Percentiles rank a stretch among this genome's conserved stretches.
phyloP scores from a whole-genome alignment of 2,888 invertebrate genomes.

The Clunio marinus region DNA sequence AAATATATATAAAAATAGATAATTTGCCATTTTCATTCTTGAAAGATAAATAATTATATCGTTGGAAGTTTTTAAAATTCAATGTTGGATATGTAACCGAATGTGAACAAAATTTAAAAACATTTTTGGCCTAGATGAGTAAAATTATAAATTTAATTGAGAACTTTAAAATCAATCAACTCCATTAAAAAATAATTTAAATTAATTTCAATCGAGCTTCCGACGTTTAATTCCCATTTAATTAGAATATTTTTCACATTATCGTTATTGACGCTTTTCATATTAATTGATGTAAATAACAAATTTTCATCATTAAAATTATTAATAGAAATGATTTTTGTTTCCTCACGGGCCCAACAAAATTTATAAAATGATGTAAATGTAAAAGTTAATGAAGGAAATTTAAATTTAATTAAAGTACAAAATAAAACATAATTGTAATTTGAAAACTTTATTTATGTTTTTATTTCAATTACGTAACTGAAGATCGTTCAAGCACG shows the following conservation, averaged over 20 bases:
- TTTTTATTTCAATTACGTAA: not conserved
- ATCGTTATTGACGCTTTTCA: not conserved
- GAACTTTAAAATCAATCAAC: not conserved
- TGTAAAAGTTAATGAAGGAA: not conserved
- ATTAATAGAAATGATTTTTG: not conserved
- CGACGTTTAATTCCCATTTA: not conserved
- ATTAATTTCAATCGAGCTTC: constrained; percentile 16
- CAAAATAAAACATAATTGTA: constrained; percentile 14
- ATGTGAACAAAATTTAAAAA: not conserved
- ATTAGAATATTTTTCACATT: not conserved
- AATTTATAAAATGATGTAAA: constrained; percentile 1
- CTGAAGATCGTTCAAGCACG: not conserved
- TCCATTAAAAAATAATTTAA: not conserved
- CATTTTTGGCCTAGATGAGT: constrained; percentile 5
- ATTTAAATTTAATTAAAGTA: constrained; percentile 14
- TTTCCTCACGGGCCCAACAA: constrained; percentile 3
- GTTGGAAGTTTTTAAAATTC: not conserved
- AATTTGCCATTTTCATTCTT: too few species aligned
- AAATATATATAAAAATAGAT: not conserved
- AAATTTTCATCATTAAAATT: not conserved
- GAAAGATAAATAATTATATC: too few species aligned
- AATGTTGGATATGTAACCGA: not conserved
- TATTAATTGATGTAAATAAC: not conserved
- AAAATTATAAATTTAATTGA: not conserved
- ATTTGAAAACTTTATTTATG: not conserved